Conservation (phyloP, 1,140 invertebrate species). For the Drosophila ohnishii region DNA sequence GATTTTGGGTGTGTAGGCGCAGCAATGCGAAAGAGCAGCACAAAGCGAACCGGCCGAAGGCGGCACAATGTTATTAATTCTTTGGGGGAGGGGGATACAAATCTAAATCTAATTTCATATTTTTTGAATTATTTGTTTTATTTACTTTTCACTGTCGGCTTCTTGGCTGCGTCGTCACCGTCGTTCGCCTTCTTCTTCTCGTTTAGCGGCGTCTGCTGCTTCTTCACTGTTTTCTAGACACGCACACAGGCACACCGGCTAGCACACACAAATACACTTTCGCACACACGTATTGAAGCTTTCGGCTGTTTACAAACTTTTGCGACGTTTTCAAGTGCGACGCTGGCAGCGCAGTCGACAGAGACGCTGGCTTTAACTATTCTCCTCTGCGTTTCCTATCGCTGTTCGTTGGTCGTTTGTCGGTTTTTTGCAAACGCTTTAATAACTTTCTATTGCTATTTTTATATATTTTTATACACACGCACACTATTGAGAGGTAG, state of each 20-base stretch:
- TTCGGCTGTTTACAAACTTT: constrained; percentile 79
- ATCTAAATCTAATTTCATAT: constrained; percentile 51
- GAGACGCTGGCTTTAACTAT: constrained; percentile 73
- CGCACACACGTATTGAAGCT: constrained; percentile 48
- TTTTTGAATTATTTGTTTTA: constrained; percentile 52
- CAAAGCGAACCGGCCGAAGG: constrained; percentile 9
- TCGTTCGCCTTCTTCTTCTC: constrained; percentile 15
- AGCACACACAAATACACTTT: constrained; percentile 30
- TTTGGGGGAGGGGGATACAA: constrained; percentile 10
- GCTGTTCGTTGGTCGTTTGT: constrained; percentile 48
- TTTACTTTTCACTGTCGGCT: constrained; percentile 63
- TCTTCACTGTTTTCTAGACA: constrained; percentile 59
- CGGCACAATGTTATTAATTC: constrained; percentile 37
- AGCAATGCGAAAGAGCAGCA: constrained; percentile 27
- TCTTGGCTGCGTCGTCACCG: constrained; percentile 22
- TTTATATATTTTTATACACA: constrained; percentile 63
- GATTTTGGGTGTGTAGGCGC: constrained; percentile 36
- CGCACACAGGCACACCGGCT: constrained; percentile 44
- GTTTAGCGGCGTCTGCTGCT: constrained; percentile 33
- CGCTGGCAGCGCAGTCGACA: constrained; percentile 43
- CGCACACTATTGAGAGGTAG: constrained; percentile 31
- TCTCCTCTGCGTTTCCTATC: constrained; percentile 59
- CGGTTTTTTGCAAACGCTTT: constrained; percentile 56
- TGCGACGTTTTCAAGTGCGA: constrained; percentile 80
- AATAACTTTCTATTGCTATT: constrained; percentile 82